Base-by-base conservation (phyloP, 2,113 vertebrate species). In the Suncus etruscus region DNA sequence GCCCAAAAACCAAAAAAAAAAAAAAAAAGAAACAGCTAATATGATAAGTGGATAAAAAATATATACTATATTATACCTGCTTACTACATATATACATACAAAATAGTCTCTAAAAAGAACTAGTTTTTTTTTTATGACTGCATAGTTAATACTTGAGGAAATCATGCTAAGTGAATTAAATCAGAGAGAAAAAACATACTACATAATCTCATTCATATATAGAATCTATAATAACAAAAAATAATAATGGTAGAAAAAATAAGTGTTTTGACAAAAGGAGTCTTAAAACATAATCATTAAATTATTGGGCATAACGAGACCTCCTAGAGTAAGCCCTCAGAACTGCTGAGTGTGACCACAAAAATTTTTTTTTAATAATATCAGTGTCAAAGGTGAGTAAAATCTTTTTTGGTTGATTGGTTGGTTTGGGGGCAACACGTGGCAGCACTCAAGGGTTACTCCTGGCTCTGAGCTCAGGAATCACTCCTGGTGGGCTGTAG, bases 221-320 rank as follows among this genome's bases (percentile, higher is more conserved):
- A 45, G 18, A 72, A 72, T 31, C 31, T 72, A 8, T 61, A 72
- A n/a, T 16, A 39, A 72, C 20, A 31, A 39, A 22, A 73, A 20
- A 32, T 39, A 72, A 73, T 47, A 20, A 32, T 45, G 45, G 39
- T 51, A 63, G 8, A 74, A 88, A 68, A 18, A 39, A 9, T 25
- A 80, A 70, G 31, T 86, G 61, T 3, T 95, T 58, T 66, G 29
- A 11, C 47, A 47, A 82, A 66, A 78, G 8, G 10, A 93, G 51
- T 63, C 61, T 47, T 69, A 85, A 6, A 82, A 82, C 22, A 89
- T 87, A 89, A 27, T 76, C 18, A 69, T 61, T 70, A 20, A 68
- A 69, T 76, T 65, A 1, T 20, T 2, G 58, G 16, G 7, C 58
- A 61, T 61, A 20, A 20, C 39, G 39, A 39, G 39, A 39, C 39